Evolutionary conservation across 2,797 vertebrate genomes (phyloP).

Genomic region (Lutjanus campechanus): DNA sequence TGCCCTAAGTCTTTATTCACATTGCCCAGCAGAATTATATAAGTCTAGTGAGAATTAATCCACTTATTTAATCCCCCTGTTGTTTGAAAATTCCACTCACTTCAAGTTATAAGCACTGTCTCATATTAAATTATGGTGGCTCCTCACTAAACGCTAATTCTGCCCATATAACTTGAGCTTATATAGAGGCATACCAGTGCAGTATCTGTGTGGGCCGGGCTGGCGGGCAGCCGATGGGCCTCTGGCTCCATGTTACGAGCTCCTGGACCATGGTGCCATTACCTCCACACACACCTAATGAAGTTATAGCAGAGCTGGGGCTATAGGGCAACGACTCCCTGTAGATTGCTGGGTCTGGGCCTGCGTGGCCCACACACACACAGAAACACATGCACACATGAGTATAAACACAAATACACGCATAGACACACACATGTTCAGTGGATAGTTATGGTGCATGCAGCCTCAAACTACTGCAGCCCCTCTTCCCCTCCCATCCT

Average conservation of each 20-base stretch:
- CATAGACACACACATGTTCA: slow-evolving; percentile 20
- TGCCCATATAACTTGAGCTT: slow-evolving; percentile 42
- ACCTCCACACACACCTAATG: slow-evolving; percentile 85
- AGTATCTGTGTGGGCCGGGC: slow-evolving; percentile 79
- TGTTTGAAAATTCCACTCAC: slow-evolving; percentile 48
- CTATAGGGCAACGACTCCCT: slow-evolving; percentile 81
- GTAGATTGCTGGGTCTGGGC: slow-evolving; percentile 70
- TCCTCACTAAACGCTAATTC: slow-evolving; percentile 52
- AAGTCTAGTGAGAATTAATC: slow-evolving; percentile 49
- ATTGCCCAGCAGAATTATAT: slow-evolving; percentile 45
- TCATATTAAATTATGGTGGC: slow-evolving; percentile 55
- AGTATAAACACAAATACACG: slow-evolving; percentile 17
- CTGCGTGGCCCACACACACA: slow-evolving; percentile 70
- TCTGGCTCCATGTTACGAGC: slow-evolving; percentile 82
- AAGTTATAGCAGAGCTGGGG: slow-evolving; percentile 80
- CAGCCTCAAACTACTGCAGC: slow-evolving; percentile 18
- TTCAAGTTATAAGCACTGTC: slow-evolving; percentile 48
- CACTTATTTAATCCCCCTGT: slow-evolving; percentile 58
- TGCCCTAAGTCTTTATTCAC: slow-evolving; percentile 57
- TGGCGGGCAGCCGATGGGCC: slow-evolving; percentile 68
- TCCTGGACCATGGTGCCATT: slow-evolving; percentile 79
- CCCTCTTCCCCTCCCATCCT: slow-evolving; percentile 44
- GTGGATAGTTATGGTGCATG: slow-evolving; percentile 25
- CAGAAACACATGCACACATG: slow-evolving; percentile 48
- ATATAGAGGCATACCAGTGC: slow-evolving; percentile 56